A percentile compares a stretch with the other conserved stretches of the same genome.
Conservation (phyloP, 2,888 invertebrate genomes). For the Drosophila multiciliata region DNA sequence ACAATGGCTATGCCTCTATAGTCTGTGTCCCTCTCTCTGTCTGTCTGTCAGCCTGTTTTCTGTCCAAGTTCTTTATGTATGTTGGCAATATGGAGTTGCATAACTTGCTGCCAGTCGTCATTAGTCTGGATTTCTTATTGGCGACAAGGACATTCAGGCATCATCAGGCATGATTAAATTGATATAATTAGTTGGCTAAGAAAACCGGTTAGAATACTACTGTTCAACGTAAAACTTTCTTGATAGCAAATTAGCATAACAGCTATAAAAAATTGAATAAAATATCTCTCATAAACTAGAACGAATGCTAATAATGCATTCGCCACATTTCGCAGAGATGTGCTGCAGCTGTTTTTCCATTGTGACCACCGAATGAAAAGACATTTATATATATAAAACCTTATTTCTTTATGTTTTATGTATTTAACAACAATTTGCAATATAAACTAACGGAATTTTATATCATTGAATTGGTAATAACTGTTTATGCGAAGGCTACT, state of each 20-base stretch:
- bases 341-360: too few species aligned
- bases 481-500: slow-evolving; percentile 43
- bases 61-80: neutral
- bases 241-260: neutral
- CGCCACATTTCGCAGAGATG: too few species aligned
- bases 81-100: neutral
- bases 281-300: too few species aligned
- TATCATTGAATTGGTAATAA: neutral
- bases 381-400: too few species aligned
- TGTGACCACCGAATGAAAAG: too few species aligned
- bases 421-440: too few species aligned
- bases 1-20: neutral
- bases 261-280: too few species aligned
- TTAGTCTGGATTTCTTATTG: slow-evolving; percentile 54
- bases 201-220: neutral
- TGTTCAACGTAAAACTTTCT: neutral
- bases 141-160: slow-evolving; percentile 19
- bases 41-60: slow-evolving; percentile 1
- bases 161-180: slow-evolving; percentile 10
- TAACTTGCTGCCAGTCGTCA: slow-evolving; percentile 41
- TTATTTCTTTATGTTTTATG: too few species aligned
- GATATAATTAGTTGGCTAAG: neutral
- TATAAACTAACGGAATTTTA: neutral
- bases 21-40: neutral
- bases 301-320: too few species aligned